A percentile compares a stretch with the other conserved stretches of the same genome.
Evolutionary conservation across 2,113 vertebrate genomes (phyloP).

Genomic region (Stegostoma tigrinum): DNA sequence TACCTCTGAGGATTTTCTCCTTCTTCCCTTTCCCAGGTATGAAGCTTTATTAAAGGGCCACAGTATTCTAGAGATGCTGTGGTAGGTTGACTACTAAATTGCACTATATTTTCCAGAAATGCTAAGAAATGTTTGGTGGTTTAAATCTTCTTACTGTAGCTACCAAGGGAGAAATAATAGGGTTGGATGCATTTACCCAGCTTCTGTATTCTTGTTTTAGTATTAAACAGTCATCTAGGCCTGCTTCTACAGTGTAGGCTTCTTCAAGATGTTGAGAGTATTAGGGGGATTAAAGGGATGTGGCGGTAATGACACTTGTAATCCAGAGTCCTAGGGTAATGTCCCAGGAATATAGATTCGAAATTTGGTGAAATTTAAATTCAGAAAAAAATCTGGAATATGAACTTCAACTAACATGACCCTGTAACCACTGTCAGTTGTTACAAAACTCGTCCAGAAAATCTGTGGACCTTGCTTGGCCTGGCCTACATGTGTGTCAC

Average conservation of each 20-base stretch:
- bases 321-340: no score
- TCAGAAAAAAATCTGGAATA: no score
- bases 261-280: neutral
- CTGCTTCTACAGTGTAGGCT: neutral
- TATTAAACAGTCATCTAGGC: neutral
- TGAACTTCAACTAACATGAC: no score
- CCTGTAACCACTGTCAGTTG: no score
- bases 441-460: no score
- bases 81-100: neutral
- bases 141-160: neutral
- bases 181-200: neutral
- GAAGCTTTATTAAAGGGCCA: conserved; percentile 8
- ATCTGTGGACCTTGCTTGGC: no score
- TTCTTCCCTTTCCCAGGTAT: conserved; percentile 95
- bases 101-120: neutral
- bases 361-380: no score
- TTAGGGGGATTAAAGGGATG: no score
- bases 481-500: no score
- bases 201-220: neutral
- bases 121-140: neutral
- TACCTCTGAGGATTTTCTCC: conserved; percentile 88
- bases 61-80: neutral
- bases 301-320: no score
- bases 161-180: neutral
- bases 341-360: no score